phyloP scores from a whole-genome alignment of 2,113 vertebrate genomes.

The Condylura cristata region DNA sequence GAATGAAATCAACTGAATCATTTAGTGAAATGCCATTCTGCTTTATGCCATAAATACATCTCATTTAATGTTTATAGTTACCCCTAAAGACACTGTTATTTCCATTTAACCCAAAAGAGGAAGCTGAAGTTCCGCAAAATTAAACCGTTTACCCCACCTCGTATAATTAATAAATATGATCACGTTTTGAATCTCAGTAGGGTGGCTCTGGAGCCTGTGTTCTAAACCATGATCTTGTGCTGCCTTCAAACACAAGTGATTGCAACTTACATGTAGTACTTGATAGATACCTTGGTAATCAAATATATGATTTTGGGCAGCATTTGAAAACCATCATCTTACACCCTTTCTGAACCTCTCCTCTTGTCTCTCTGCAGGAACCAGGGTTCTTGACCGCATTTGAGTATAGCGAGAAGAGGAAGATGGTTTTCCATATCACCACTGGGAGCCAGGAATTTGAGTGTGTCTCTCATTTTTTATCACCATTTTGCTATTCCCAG shows the following conservation, averaged over 20 bases:
- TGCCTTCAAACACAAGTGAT: slow-evolving; percentile 33
- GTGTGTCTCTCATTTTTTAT: slow-evolving; percentile 85
- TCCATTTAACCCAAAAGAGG: background rate
- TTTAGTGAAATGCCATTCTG: slow-evolving; percentile 26
- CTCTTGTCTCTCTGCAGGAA: slow-evolving; percentile 85
- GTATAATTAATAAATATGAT: background rate
- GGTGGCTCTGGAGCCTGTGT: background rate
- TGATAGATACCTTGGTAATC: background rate
- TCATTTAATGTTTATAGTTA: slow-evolving; percentile 17
- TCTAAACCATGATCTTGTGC: background rate
- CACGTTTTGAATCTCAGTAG: background rate
- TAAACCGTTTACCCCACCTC: slow-evolving; percentile 6
- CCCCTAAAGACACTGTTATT: background rate
- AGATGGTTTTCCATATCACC: slow-evolving; percentile 96
- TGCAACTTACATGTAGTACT: background rate
- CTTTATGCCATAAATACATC: background rate
- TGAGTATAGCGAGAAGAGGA: slow-evolving; percentile 95
- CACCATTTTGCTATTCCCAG: background rate
- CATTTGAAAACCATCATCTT: slow-evolving; percentile 9
- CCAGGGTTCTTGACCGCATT: slow-evolving; percentile 97
- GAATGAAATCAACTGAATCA: slow-evolving; percentile 7
- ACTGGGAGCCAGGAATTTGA: slow-evolving; percentile 99
- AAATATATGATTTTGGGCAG: background rate
- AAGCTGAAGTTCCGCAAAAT: background rate
- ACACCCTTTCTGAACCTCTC: slow-evolving; percentile 2